Evolutionary conservation across 2,888 invertebrate species (phyloP), one percentile per base, ranked within the genome.

Genomic region (Galeopsomyia nigrocyanea): DNA sequence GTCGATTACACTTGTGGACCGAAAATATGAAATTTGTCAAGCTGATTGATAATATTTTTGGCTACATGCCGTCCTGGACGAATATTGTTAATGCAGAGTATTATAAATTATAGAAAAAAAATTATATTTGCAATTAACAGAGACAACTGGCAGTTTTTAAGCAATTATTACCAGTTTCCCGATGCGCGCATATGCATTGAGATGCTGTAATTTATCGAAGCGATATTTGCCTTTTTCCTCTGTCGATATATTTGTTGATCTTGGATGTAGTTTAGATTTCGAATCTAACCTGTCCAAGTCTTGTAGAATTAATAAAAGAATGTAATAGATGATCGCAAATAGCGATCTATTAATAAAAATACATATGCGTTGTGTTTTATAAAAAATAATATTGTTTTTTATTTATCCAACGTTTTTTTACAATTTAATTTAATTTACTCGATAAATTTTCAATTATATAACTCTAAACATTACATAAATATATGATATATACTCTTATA

Each of bases 291-390:
- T 51, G 51, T 68, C 72, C 71, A 71, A 75, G 71, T 71, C 67
- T 75, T 73, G 69, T 76, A 76, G 75, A 74, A 69, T 60, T 76
- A 71, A 74, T 69, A 55, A 74, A 74, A 73, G 71, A 74, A 69
- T 76, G 75, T 74, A 76, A 76, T 76, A 74, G 74, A 74, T 19
- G 62, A 39, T 71, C 61, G 67, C 63, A 66, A 71, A 22, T 66
- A 71, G 68, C 57, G 66, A 68, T 70, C 66, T 47, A 73, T 73
- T 73, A 72, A 75, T 70, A 49, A 74, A 76, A 71, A 76, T 74
- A 75, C 75, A 76, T 71, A 71, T 74, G 74, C 73, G 74, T 76
- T 76, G 71, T 76, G 74, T 76, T 76, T 76, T 71, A 69, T 74
- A 71, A 76, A 75, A 74, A 72, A 68, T 17, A 70, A 62, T 47